Percentiles rank a stretch among this genome's conserved stretches.
These are phyloP conservation scores for Tridacna gigas DNA, from an alignment of 2,888 invertebrate species.

Conservation along the genomic window DNA sequence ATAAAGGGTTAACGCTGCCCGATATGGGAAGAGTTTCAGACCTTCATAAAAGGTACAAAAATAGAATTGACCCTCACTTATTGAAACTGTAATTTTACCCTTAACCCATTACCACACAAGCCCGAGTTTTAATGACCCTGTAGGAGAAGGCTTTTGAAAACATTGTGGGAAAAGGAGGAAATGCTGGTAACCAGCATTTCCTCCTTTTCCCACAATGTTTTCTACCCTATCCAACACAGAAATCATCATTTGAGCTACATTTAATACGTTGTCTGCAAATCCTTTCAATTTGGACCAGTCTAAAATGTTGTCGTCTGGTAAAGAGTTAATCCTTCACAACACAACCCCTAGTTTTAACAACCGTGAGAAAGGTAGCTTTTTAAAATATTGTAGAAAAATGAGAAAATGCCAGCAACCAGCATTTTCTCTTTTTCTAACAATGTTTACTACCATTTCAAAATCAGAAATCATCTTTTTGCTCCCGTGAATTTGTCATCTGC, in stretches of 20 bases:
- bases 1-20: neutral
- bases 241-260: too few species aligned
- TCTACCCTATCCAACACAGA: too few species aligned
- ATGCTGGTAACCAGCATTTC: neutral
- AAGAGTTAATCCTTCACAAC: neutral
- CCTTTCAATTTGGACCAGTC: too few species aligned
- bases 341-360: too few species aligned
- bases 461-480: neutral
- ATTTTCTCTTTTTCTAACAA: neutral
- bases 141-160: neutral
- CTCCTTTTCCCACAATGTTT: constrained; percentile 3
- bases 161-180: neutral
- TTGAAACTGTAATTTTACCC: neutral
- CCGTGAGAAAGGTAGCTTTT: too few species aligned
- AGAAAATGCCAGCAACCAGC: too few species aligned
- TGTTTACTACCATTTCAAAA: neutral
- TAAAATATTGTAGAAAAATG: too few species aligned
- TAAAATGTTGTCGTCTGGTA: too few species aligned
- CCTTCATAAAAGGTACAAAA: neutral
- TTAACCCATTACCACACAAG: neutral
- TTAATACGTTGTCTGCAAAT: too few species aligned
- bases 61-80: neutral
- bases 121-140: neutral
- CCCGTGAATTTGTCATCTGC: neutral
- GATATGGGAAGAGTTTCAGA: neutral